These are phyloP conservation scores for Arrhamphus sclerolepis DNA, from an alignment of 2,797 vertebrate genomes.

Conservation along the genomic window DNA sequence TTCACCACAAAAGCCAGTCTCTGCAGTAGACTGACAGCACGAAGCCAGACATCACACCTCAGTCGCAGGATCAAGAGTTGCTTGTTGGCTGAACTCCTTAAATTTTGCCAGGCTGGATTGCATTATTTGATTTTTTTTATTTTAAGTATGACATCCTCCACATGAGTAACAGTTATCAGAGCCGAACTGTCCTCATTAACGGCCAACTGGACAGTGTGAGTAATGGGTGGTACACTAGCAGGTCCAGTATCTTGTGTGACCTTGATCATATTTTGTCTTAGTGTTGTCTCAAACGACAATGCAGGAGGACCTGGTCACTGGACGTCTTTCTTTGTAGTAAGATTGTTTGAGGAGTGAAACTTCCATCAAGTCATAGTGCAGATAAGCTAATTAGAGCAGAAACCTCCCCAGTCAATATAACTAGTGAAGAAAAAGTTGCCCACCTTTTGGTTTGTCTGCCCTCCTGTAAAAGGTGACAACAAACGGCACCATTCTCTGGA, in stretches of 20 bases:
- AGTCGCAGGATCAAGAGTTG: conserved; percentile 1
- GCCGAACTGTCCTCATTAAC: neutral
- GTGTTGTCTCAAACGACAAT: neutral
- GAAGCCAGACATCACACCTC: neutral
- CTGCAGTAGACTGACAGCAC: neutral
- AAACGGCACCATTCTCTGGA: no score
- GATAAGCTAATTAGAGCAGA: neutral
- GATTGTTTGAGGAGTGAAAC: neutral
- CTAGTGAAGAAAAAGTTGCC: no score
- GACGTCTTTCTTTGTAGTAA: neutral
- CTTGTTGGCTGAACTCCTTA: conserved; percentile 2
- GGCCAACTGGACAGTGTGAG: conserved; percentile 2
- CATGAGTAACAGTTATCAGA: conserved; percentile 1
- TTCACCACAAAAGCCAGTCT: neutral
- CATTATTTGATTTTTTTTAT: neutral
- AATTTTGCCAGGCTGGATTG: neutral
- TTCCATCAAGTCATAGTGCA: neutral
- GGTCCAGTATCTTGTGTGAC: neutral
- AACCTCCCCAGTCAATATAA: no score
- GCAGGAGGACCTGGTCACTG: neutral
- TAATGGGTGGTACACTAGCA: neutral
- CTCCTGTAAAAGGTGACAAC: no score
- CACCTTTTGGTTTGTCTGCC: no score
- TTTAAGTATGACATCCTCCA: conserved; percentile 2
- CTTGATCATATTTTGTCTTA: conserved; percentile 2